phyloP scores from a whole-genome alignment of 2,113 vertebrate species.

The Indicator maculatus region DNA sequence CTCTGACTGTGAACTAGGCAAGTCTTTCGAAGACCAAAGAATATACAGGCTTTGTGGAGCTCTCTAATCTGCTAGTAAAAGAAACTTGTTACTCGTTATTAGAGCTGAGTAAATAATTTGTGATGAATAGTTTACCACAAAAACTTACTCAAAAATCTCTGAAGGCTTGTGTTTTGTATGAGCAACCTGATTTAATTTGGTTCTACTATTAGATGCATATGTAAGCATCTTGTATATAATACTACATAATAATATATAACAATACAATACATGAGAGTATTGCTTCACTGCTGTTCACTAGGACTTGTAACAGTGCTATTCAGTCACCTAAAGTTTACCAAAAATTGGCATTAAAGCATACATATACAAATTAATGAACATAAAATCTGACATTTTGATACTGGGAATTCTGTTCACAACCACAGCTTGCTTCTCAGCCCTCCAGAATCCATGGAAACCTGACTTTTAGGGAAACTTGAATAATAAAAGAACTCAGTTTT shows the following conservation, averaged over 20 bases:
- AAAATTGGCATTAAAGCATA: background rate
- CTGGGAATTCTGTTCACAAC: background rate
- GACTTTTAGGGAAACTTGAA: background rate
- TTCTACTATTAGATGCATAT: background rate
- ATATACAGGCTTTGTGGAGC: background rate
- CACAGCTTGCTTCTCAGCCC: background rate
- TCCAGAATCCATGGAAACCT: background rate
- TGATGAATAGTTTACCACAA: background rate
- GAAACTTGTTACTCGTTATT: background rate
- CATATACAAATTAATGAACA: background rate
- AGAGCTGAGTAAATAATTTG: constrained; percentile 7
- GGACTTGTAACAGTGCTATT: background rate
- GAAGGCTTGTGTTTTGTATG: background rate
- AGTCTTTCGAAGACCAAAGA: background rate
- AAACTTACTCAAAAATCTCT: background rate
- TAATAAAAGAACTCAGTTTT: constrained; percentile 19
- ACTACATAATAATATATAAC: background rate
- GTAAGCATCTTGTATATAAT: background rate
- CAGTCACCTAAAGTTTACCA: background rate
- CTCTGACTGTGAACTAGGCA: background rate
- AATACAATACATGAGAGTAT: background rate
- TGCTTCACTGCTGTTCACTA: background rate
- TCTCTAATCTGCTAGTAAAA: background rate
- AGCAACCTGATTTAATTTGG: background rate
- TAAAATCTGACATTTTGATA: background rate